Conservation (phyloP, 2,797 vertebrate genomes). For the Mus spretus region DNA sequence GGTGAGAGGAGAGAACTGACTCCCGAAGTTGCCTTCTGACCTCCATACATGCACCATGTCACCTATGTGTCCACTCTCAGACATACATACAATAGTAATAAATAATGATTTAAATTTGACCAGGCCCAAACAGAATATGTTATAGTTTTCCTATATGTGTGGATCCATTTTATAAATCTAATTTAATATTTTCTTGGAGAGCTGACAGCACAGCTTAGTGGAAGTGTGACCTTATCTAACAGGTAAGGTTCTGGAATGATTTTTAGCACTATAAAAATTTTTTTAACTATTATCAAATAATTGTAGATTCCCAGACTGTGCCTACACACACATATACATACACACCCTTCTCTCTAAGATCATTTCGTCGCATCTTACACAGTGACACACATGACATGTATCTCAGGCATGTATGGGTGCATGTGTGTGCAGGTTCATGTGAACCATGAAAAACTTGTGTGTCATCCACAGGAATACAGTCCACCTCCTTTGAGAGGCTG, state of each 20-base stretch:
- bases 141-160: constrained; percentile 35
- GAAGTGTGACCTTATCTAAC: not conserved
- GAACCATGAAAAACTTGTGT: not conserved
- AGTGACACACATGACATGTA: not conserved
- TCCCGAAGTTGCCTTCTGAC: not conserved
- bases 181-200: constrained; percentile 1
- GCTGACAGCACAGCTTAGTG: not conserved
- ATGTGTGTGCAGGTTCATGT: not conserved
- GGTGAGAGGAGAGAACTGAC: not conserved
- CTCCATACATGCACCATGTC: not conserved
- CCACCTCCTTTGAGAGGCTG: not conserved
- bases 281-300: constrained; percentile 51
- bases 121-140: not conserved
- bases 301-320: not conserved
- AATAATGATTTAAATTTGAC: not conserved
- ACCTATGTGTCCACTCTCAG: not conserved
- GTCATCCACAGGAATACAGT: not conserved
- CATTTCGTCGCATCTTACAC: not conserved
- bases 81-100: not conserved
- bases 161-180: constrained; percentile 51
- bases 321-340: not conserved
- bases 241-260: not conserved
- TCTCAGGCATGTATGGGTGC: not conserved
- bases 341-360: not conserved
- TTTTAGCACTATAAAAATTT: not conserved